phyloP scores from a whole-genome alignment of 2,113 vertebrate species.

The Ramphastos sulfuratus region DNA sequence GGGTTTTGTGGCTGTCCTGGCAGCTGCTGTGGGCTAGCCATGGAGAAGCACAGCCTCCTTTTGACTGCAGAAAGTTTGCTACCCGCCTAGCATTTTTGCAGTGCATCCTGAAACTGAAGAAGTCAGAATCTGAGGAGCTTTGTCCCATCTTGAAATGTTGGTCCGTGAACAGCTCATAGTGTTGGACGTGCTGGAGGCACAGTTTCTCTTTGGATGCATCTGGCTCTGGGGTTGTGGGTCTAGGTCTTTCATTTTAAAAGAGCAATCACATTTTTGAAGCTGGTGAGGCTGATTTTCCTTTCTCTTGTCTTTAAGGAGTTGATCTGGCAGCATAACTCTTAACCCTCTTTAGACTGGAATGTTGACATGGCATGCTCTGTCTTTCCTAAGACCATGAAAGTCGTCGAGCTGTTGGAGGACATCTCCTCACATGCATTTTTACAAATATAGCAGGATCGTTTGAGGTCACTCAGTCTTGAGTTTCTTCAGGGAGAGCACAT shows the following conservation, averaged over 20 bases:
- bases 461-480: slow-evolving; percentile 40
- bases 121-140: background rate
- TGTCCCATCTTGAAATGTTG: background rate
- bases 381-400: background rate
- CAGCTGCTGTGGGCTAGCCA: background rate
- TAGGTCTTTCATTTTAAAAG: background rate
- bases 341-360: background rate
- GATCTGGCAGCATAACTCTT: background rate
- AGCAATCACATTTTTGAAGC: accelerated
- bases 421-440: background rate
- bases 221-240: background rate
- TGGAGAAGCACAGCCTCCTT: background rate
- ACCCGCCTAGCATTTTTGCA: background rate
- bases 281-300: background rate
- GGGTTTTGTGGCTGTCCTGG: background rate
- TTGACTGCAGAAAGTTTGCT: background rate
- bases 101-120: background rate
- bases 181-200: background rate
- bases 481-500: slow-evolving; percentile 13
- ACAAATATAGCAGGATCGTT: slow-evolving; percentile 42
- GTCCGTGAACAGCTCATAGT: background rate
- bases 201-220: background rate
- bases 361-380: background rate
- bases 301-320: background rate
- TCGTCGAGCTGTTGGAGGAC: background rate